Evolutionary conservation across 2,888 invertebrate species (phyloP).

Genomic region (Pseudeuparius sepicola): DNA sequence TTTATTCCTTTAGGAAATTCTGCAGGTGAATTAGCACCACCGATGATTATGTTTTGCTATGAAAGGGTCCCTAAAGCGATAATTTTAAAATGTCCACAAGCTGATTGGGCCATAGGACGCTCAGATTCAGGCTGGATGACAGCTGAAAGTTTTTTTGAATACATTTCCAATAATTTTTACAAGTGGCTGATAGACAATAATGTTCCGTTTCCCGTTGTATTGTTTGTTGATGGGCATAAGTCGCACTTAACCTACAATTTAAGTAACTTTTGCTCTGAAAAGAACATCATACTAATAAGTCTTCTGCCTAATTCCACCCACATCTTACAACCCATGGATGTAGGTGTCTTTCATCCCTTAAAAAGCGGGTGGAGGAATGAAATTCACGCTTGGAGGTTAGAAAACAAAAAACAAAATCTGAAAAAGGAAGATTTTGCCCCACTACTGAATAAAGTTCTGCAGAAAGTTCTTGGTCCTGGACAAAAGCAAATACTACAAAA

Average conservation of each 20-base stretch:
- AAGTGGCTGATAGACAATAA: slow-evolving; percentile 1
- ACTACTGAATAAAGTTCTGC: slow-evolving; percentile 1
- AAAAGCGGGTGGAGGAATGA: slow-evolving; percentile 16
- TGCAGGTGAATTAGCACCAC: slow-evolving; percentile 17
- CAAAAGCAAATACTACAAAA: neutral
- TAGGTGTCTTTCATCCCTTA: slow-evolving; percentile 15
- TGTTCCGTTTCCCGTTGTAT: slow-evolving; percentile 14
- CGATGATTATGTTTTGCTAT: slow-evolving; percentile 15
- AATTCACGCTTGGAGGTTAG: slow-evolving; percentile 8
- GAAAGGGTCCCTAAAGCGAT: slow-evolving; percentile 13
- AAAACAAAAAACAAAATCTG: slow-evolving; percentile 6
- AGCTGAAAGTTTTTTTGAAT: slow-evolving; percentile 1
- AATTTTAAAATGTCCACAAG: slow-evolving; percentile 10
- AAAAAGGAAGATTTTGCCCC: slow-evolving; percentile 10
- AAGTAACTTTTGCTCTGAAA: slow-evolving; percentile 17
- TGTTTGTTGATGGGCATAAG: slow-evolving; percentile 15
- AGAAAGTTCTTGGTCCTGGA: slow-evolving; percentile 3
- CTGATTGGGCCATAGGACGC: slow-evolving; percentile 1
- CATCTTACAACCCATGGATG: slow-evolving; percentile 15
- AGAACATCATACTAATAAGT: slow-evolving; percentile 14
- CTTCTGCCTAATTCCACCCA: slow-evolving; percentile 16
- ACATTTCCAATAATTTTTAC: slow-evolving; percentile 1
- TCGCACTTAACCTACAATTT: slow-evolving; percentile 17
- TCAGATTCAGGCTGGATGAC: slow-evolving; percentile 2
- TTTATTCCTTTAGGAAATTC: slow-evolving; percentile 7